Evolutionary conservation across 2,113 vertebrate species (phyloP).

Genomic region (Pelobates fuscus): DNA sequence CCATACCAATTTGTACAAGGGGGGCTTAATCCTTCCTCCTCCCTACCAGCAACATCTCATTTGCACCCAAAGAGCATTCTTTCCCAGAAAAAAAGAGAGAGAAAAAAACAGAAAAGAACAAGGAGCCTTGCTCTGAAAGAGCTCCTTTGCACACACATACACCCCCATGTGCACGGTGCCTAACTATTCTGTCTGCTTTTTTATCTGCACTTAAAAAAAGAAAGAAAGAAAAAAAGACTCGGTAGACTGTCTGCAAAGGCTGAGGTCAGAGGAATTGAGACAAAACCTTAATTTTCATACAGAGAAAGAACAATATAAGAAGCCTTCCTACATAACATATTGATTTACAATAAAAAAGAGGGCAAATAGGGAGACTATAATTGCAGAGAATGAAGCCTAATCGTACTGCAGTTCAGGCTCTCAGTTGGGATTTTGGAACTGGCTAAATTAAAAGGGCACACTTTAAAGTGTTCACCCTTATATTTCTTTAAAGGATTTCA

Average conservation of each 20-base stretch:
- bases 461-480: neutral
- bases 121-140: constrained; percentile 24
- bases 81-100: constrained; percentile 17
- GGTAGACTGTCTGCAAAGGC: too few species aligned
- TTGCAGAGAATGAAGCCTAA: constrained; percentile 28
- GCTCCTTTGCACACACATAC: constrained; percentile 19
- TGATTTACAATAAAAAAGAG: too few species aligned
- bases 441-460: constrained; percentile 11
- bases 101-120: constrained; percentile 5
- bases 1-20: constrained; percentile 26
- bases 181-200: constrained; percentile 34
- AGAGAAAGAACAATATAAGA: too few species aligned
- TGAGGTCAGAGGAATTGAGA: too few species aligned
- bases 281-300: too few species aligned
- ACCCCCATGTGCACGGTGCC: constrained; percentile 43
- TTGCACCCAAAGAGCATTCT: constrained; percentile 46
- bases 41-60: constrained; percentile 32
- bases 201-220: constrained; percentile 40
- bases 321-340: too few species aligned
- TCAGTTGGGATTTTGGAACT: constrained; percentile 49
- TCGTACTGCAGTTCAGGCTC: constrained; percentile 5
- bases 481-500: constrained; percentile 11
- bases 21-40: constrained; percentile 14
- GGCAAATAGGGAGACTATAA: neutral
- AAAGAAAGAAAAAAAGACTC: neutral